Evolutionary conservation across 2,113 vertebrate species (phyloP).

Genomic region (Cervus canadensis): DNA sequence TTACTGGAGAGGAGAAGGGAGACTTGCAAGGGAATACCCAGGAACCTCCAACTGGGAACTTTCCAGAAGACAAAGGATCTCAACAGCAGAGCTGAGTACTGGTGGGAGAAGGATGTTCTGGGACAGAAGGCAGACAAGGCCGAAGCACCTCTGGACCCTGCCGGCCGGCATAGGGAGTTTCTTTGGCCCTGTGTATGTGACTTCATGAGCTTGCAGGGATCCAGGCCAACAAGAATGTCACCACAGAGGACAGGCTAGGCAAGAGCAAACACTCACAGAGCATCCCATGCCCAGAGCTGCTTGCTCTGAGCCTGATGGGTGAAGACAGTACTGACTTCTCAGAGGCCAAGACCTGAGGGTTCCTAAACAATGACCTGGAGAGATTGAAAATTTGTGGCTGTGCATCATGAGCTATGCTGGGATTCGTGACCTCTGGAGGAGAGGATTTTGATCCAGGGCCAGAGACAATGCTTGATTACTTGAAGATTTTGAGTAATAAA

Average conservation of each 20-base stretch:
- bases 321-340: neutral
- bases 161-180: neutral
- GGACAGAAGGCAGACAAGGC: neutral
- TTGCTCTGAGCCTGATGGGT: neutral
- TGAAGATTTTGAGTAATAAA: neutral
- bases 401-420: neutral
- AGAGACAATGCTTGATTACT: neutral
- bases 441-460: neutral
- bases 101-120: neutral
- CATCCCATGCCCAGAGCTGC: neutral
- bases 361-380: neutral
- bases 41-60: neutral
- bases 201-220: neutral
- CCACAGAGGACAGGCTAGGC: neutral
- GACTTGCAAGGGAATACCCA: neutral
- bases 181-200: neutral
- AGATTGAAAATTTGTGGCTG: rapidly evolving
- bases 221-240: neutral
- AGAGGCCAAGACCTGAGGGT: neutral
- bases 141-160: neutral
- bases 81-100: neutral
- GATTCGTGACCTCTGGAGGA: neutral
- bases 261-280: neutral
- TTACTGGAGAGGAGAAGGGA: neutral
- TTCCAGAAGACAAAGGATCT: neutral